Evolutionary conservation across 2,113 vertebrate genomes (phyloP), one percentile per base, ranked within the genome.

Genomic region (Python bivittatus): DNA sequence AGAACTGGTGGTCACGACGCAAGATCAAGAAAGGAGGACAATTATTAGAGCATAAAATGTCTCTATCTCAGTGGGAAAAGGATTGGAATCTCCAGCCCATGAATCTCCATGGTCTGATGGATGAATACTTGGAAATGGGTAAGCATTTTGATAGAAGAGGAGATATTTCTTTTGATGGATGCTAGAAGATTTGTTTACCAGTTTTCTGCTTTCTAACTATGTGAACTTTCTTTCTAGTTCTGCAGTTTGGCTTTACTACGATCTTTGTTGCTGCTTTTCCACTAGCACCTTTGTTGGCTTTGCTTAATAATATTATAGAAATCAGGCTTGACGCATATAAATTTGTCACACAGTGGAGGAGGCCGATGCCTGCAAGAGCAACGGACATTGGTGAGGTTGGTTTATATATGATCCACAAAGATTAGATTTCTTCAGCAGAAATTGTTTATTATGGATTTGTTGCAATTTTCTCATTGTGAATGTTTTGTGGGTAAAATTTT

Each of bases 71-170:
- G 95, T 99, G 99, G 99, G 99, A 99, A 96, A 99, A 99, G 96
- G 99, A 99, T 94, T 99, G 99, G 99, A 99, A 99, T 96, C 97
- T 99, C 91, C 99, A 99, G 93, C 99, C 99, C 4, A 99, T 99
- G 99, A 99, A 99, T 52, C 98, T 99, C 25, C 99, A 99, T 1
- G 99, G 99, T 13, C 97, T 99, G 61, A 99, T 99, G 97, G 99
- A 99, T 0, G 99, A 99, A 94, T 99, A 99, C 94, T 98, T 99
- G 88, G 99, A 99, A 96, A 99, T 99, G 99, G 99, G 99, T 99
- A 96, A 98, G 98, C n/a, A 94, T 56, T 91, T 54, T 3, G 22
- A 58, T 27, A 9, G 84, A 92, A 3, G 3, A 13, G 2, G 22
- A 11, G 48, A 6, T 1, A 64, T 94, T 42, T 44, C 4, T 92